Conservation (phyloP, 2,888 invertebrate genomes). For the Unio pictorum region DNA sequence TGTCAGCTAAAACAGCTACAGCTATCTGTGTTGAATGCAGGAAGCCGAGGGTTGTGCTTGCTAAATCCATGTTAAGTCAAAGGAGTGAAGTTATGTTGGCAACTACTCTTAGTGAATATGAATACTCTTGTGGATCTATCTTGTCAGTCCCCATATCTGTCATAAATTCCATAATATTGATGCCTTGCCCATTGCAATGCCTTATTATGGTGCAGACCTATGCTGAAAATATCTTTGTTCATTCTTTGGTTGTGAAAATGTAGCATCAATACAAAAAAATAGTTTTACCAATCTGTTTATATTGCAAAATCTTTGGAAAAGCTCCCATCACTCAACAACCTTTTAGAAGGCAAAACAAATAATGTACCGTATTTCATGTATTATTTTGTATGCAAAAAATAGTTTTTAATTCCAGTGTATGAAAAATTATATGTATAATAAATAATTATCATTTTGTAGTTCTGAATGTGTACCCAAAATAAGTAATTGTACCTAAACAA, state of each 20-base stretch:
- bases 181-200: conserved; percentile 2
- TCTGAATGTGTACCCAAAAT: too few relatives aligned
- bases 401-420: too few relatives aligned
- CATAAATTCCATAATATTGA: conserved; percentile 2
- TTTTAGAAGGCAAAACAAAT: too few relatives aligned
- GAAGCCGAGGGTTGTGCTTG: conserved; percentile 5
- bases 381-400: too few relatives aligned
- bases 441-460: too few relatives aligned
- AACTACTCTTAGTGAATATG: conserved; percentile 6
- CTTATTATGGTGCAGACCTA: conserved; percentile 5
- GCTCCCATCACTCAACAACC: too few relatives aligned
- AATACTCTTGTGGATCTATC: conserved; percentile 6
- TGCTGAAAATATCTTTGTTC: conserved; percentile 9
- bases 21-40: conserved; percentile 6
- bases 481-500: too few relatives aligned
- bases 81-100: conserved; percentile 4
- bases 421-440: too few relatives aligned
- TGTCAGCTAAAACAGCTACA: conserved; percentile 3
- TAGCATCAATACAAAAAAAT: neutral
- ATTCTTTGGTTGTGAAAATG: conserved; percentile 1
- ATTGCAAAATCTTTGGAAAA: too few relatives aligned
- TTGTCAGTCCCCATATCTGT: neutral
- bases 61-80: conserved; percentile 6
- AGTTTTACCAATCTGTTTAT: neutral
- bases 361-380: too few relatives aligned